Percentiles rank a stretch among this genome's conserved stretches.
phyloP scores from a whole-genome alignment of 2,797 vertebrate species.

The Gambusia yucatana region DNA sequence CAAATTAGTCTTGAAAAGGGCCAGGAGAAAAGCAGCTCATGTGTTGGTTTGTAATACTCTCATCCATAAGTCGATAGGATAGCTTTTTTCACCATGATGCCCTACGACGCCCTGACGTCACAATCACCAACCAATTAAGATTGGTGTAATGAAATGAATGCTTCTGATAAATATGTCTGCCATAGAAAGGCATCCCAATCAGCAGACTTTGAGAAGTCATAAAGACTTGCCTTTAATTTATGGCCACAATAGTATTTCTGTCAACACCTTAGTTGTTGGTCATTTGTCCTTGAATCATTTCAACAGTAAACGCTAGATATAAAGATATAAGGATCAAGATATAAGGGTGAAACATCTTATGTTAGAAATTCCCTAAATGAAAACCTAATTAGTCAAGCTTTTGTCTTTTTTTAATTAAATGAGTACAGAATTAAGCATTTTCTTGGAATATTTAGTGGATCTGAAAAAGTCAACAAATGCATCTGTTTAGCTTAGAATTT shows the following conservation, averaged over 20 bases:
- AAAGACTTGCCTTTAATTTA: not conserved
- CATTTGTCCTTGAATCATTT: not conserved
- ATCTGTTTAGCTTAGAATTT: not conserved
- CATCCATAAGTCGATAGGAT: not conserved
- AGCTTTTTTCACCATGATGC: not conserved
- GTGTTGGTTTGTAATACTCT: not conserved
- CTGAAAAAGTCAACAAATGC: not conserved
- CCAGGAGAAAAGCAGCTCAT: conserved; percentile 3
- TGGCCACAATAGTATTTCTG: not conserved
- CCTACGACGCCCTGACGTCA: not conserved
- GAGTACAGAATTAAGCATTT: not conserved
- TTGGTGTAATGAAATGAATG: not conserved
- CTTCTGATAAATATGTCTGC: not conserved
- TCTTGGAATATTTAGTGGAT: not conserved
- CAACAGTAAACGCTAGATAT: not conserved
- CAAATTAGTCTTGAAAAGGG: conserved; percentile 4
- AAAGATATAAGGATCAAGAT: not conserved
- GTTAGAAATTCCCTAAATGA: not conserved
- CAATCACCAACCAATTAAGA: not conserved
- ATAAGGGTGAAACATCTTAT: not conserved
- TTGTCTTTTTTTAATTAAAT: conserved; percentile 5
- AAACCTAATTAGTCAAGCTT: not conserved
- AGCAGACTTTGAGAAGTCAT: not conserved
- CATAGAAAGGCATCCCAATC: not conserved
- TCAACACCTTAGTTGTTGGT: not conserved